phyloP scores from a whole-genome alignment of 2,888 invertebrate genomes.

The Chalcosyrphus nemorum region DNA sequence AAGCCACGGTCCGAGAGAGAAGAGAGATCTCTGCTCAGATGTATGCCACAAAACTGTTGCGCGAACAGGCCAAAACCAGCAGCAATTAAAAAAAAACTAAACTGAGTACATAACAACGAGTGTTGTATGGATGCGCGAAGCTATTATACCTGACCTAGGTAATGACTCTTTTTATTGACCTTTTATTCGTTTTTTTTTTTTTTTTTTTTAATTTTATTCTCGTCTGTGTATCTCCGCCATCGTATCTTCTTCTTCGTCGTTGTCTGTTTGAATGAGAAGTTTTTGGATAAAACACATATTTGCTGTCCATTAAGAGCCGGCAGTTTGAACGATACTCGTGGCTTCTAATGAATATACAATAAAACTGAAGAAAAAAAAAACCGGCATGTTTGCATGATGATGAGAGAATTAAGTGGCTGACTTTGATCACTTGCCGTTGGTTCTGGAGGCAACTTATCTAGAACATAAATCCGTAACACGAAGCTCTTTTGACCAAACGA shows the following conservation, averaged over 20 bases:
- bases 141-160: slow-evolving; percentile 62
- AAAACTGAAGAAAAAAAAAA: background rate
- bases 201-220: too few species aligned
- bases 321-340: slow-evolving; percentile 1
- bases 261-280: slow-evolving; percentile 26
- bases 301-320: slow-evolving; percentile 52
- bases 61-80: slow-evolving; percentile 24
- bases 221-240: too few species aligned
- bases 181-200: slow-evolving; percentile 41
- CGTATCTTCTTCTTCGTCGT: background rate
- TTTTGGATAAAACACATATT: slow-evolving; percentile 49
- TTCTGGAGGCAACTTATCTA: slow-evolving; percentile 22
- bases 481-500: background rate
- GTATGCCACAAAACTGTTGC: slow-evolving; percentile 12
- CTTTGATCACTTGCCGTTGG: slow-evolving; percentile 47
- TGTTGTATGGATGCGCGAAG: background rate
- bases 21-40: slow-evolving; percentile 9
- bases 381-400: slow-evolving; percentile 23
- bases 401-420: slow-evolving; percentile 37
- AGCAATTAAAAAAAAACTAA: slow-evolving; percentile 60
- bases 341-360: slow-evolving; percentile 25
- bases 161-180: slow-evolving; percentile 64
- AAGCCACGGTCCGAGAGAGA: slow-evolving; percentile 12
- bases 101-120: slow-evolving; percentile 15
- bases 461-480: slow-evolving; percentile 39